Evolutionary conservation across 2,113 vertebrate genomes (phyloP).

Genomic region (Holacanthus passer): DNA sequence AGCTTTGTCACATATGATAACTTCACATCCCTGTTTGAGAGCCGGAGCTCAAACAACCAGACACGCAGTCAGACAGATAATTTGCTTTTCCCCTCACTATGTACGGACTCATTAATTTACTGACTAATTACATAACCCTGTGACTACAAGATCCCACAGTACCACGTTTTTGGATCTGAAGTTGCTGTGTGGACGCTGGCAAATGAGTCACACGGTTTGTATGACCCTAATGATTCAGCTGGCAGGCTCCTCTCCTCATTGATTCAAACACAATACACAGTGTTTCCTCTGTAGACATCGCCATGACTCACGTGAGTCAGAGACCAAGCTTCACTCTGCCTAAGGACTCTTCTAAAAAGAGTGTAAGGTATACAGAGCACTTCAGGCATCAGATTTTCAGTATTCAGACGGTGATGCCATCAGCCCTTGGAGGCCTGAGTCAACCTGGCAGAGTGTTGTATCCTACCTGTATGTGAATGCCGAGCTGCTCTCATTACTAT

Average conservation of each 20-base stretch:
- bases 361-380: conserved; percentile 37
- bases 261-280: conserved; percentile 36
- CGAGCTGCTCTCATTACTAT: conserved; percentile 28
- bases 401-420: conserved; percentile 60
- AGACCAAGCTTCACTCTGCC: conserved; percentile 27
- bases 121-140: conserved; percentile 10
- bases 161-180: conserved; percentile 7
- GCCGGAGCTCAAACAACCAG: neutral
- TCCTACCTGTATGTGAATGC: conserved; percentile 39
- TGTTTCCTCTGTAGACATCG: conserved; percentile 37
- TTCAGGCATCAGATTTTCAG: conserved; percentile 48
- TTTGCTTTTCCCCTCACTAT: neutral
- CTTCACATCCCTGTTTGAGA: neutral
- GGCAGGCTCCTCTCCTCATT: conserved; percentile 25
- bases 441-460: conserved; percentile 35
- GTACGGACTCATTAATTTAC: neutral
- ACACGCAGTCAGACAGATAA: neutral
- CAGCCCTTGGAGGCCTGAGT: conserved; percentile 56
- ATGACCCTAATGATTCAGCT: conserved; percentile 49
- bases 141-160: neutral
- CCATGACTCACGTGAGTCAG: conserved; percentile 62
- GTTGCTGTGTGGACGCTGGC: neutral
- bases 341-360: conserved; percentile 34
- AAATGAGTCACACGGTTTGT: conserved; percentile 47
- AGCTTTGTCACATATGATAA: neutral